Evolutionary conservation across 2,888 invertebrate species (phyloP), one percentile per base, ranked within the genome.

Genomic region (Phania funesta): DNA sequence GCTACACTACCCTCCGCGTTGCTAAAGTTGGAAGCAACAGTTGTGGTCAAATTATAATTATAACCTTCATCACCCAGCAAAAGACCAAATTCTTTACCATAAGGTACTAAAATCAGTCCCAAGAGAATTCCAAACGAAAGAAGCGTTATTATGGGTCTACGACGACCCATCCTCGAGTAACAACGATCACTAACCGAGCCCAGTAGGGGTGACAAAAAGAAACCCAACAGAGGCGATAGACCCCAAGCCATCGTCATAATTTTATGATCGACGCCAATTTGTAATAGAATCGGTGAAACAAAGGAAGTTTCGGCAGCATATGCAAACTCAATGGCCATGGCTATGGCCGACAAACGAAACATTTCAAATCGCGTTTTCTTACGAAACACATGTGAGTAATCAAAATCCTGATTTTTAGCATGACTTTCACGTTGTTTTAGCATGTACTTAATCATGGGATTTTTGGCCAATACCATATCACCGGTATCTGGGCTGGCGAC

Each of bases 251-350:
- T 89, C 13, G 93, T 93, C 93, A 94, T 94, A 83, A 92, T 91
- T 22, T 92, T 89, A 83, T 93, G 93, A 52, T 92, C 92, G n/a
- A 94, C 91, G 5, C 94, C 92, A 54, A 94, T 92, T 85, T 93
- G 92, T 2, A 94, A 90, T 5, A 94, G 90, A 52, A 93, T 93
- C 7, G 94, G 94, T 11, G 93, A 93, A 0, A 94, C 94, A 85
- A 94, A 94, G 0, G 94, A 94, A 1, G 94, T 94, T 88, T 94
- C 94, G 0, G 94, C 94, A 0, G 94, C 93, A 86, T 94, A 94
- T 52, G 94, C 93, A 84, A 94, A 93, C 86, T 94, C 94, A 29
- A 94, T 93, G 16, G 94, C 94, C 87, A 91, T 89, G 9, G 91
- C 89, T 20, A 91, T 89, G 24, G 89, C 87, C 6, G 90, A 88